Evolutionary conservation across 1,140 invertebrate species (phyloP), one percentile per base, ranked within the genome.

Genomic region (Teleopsis dalmanni): DNA sequence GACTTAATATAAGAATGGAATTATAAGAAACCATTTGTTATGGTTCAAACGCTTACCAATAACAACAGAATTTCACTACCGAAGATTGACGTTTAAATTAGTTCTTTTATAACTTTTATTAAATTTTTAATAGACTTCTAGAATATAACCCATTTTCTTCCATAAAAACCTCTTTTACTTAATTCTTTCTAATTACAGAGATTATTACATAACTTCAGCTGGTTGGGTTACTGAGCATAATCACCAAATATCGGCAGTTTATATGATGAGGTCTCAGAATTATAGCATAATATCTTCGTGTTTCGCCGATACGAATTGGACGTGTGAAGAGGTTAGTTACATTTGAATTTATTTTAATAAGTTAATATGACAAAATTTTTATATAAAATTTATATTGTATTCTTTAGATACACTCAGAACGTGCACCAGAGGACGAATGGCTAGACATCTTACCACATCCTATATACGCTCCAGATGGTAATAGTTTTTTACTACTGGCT

Each of bases 211-310:
- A 59, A 93, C 89, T 63, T 88, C 88, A 47, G 89, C 91, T 16
- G 80, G 83, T 44, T 96, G 92, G 92, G 80, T 88, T 42, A 84
- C 85, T 54, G 54, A 58, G 47, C 69, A 75, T 41, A 83, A 84
- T 61, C 73, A 73, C 45, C 81, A 88, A 60, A 76, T 95, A 37
- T 81, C 87, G 14, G 83, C 91, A 5, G 84, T 90, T 18, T 95
- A 90, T 87, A 85, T 95, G 79, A 91, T 90, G 58, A 79, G 93
- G 54, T 82, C 85, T 27, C 93, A 96, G 73, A 96, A 95, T 70
- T 76, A 86, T 29, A 87, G 83, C 54, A 76, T 88, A 34, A 80
- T 88, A 41, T 87, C 87, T 33, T 78, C 85, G 25, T 96, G 92
- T 67, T 77, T 80, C 13, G 76, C 79, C 6, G 38, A 59, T n/a